Percentiles rank a stretch among this genome's conserved stretches.
These are phyloP conservation scores for Furnarius figulus DNA, from an alignment of 2,113 vertebrate genomes.

Conservation along the genomic window DNA sequence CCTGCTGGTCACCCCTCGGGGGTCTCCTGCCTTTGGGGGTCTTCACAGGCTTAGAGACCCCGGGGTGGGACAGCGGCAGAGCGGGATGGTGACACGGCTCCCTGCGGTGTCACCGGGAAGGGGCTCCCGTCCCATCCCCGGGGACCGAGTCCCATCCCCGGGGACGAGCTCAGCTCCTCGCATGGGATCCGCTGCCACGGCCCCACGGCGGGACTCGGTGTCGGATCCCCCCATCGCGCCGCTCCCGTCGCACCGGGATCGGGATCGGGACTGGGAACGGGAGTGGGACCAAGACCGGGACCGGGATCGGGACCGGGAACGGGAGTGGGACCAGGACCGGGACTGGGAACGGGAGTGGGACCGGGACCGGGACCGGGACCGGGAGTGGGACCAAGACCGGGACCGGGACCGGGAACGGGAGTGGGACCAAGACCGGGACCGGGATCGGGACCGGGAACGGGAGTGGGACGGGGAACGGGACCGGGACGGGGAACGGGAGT, in stretches of 20 bases:
- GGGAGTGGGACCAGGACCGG: neutral
- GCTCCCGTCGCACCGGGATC: neutral
- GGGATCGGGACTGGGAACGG: no score
- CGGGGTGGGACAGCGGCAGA: neutral
- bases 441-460: neutral
- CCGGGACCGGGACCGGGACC: neutral
- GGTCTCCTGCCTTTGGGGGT: neutral
- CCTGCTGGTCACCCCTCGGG: neutral
- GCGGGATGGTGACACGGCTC: neutral
- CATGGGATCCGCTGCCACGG: neutral
- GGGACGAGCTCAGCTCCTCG: neutral
- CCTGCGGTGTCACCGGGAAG: neutral
- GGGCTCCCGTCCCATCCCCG: neutral
- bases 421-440: neutral
- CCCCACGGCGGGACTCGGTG: neutral
- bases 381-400: no score
- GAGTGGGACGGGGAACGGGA: neutral
- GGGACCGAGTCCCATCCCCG: accelerated
- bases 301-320: no score
- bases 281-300: neutral
- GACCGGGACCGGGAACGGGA: neutral
- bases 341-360: neutral
- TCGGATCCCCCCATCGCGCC: neutral
- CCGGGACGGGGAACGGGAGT: neutral
- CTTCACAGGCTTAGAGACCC: neutral